These are phyloP conservation scores for Dasysyrphus albostriatus DNA, from an alignment of 2,888 invertebrate species.

Conservation along the genomic window DNA sequence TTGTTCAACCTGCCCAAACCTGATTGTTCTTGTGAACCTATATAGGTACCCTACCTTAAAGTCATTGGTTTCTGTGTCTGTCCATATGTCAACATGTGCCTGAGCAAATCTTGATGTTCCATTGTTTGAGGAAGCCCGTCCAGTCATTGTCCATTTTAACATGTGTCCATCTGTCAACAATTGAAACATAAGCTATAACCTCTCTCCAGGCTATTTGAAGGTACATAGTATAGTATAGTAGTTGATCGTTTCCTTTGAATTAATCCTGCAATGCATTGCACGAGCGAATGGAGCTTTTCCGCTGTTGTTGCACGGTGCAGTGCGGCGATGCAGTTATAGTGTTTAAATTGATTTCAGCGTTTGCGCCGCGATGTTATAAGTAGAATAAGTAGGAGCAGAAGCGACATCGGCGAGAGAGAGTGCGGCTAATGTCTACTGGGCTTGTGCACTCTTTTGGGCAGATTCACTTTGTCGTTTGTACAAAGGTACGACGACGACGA, in stretches of 20 bases:
- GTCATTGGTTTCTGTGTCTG: slow-evolving; percentile 17
- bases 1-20: background rate
- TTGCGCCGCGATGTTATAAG: background rate
- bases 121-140: slow-evolving; percentile 52
- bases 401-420: background rate
- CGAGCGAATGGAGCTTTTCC: background rate
- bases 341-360: slow-evolving; percentile 16
- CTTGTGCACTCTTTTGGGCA: slow-evolving; percentile 55
- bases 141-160: slow-evolving; percentile 68
- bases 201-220: slow-evolving; percentile 42
- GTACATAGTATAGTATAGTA: background rate
- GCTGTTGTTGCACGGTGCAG: background rate
- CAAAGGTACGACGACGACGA: background rate
- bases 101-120: slow-evolving; percentile 43
- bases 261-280: slow-evolving; percentile 50
- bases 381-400: background rate
- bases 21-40: background rate
- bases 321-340: background rate
- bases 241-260: slow-evolving; percentile 67
- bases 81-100: slow-evolving; percentile 32
- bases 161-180: slow-evolving; percentile 73
- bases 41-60: background rate
- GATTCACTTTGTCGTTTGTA: slow-evolving; percentile 49
- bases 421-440: slow-evolving; percentile 24
- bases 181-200: slow-evolving; percentile 64